Evolutionary conservation across 2,888 invertebrate species (phyloP).

Genomic region (Thecophora atra): DNA sequence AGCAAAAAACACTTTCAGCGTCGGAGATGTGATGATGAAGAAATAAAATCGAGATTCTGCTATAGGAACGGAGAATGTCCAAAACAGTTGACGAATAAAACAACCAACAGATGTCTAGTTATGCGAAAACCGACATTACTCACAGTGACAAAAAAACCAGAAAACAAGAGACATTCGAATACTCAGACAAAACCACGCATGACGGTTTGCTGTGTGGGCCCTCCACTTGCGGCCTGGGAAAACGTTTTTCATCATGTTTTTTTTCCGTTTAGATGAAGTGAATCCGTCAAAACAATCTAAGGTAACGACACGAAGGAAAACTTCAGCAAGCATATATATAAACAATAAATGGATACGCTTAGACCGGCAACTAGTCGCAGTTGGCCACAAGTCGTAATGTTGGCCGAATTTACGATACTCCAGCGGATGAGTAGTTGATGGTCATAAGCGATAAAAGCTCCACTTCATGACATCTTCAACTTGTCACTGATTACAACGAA

Average conservation of each 20-base stretch:
- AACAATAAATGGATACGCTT: background rate
- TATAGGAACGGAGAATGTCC: constrained; percentile 12
- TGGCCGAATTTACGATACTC: no score
- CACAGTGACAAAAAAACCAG: no score
- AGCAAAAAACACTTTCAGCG: constrained; percentile 5
- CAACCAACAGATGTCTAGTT: background rate
- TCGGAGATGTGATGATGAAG: constrained; percentile 18
- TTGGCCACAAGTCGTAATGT: no score
- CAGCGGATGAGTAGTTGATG: no score
- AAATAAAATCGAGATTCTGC: constrained; percentile 31
- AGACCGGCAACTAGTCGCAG: background rate
- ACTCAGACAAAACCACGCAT: constrained; percentile 1
- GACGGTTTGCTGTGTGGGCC: constrained; percentile 22
- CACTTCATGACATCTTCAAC: no score
- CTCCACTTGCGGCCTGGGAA: background rate
- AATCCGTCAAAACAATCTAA: constrained; percentile 14
- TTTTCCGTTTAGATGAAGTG: background rate
- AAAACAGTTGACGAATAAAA: background rate
- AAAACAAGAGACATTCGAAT: background rate
- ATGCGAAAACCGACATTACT: background rate
- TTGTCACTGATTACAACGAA: no score
- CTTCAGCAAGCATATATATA: background rate
- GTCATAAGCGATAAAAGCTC: no score
- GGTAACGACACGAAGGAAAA: background rate
- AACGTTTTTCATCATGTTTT: background rate